Base-by-base conservation (phyloP, 2,797 vertebrate genomes). In the Gymnopithys bicolor region DNA sequence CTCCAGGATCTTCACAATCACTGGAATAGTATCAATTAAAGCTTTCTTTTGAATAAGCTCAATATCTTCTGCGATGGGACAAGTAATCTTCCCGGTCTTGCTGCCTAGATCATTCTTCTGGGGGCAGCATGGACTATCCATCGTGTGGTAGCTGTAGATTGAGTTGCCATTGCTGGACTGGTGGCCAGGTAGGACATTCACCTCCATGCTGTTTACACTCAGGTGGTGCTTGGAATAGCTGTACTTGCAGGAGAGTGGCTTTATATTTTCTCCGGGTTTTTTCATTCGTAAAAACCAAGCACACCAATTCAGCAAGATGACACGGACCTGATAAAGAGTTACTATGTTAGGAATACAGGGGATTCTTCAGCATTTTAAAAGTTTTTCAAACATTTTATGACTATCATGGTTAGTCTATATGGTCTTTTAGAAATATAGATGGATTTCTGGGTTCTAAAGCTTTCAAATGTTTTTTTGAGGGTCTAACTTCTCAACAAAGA, bases 261-360 rank as follows among this genome's bases (percentile, higher is more conserved):
- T 97, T 83, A 35, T 98, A 63, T 81, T 98, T 84, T 99, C 98
- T 7, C 99, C 98, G 0, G 98, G 98, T 63, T 99, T 99, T 90
- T 98, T 99, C 99, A 99, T 99, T n/a, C 98, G 97, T 71, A 99
- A 97, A 94, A 99, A 98, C 99, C 99, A 99, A 41, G 99, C 98
- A 10, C 98, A 99, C 98, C 99, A 99, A 88, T 99, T 99, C 55
- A 99, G 97, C 32, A 99, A 96, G 89, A 99, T 89, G 64, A 99
- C 97, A 14, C 98, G 97, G 49, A 99, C 97, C 99, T 99, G 96
- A 45, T 95, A 96, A 35, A 95, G n/a, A 86, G n/a, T 16, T 6
- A 62, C 30, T 12, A 12, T 15, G 14, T 28, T 4, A 73, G 67
- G 66, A 77, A 60, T n/a, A 49, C 37, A 33, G 5, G 10, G 22